These are phyloP conservation scores for Anastrepha ludens DNA, from an alignment of 1,140 invertebrate species.

Conservation along the genomic window DNA sequence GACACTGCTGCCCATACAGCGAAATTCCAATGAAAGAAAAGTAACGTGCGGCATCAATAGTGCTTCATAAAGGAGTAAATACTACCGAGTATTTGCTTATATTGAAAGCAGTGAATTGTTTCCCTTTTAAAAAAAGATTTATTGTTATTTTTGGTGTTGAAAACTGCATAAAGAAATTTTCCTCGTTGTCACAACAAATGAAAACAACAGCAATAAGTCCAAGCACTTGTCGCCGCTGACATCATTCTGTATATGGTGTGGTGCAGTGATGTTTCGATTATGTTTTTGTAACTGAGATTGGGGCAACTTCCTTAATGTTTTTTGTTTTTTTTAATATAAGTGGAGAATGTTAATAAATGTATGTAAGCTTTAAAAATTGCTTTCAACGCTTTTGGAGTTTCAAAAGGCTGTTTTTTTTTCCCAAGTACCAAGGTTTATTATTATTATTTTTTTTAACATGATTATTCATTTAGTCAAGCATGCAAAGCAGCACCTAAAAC, in stretches of 20 bases:
- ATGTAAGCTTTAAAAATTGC: background rate
- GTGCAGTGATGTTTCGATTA: background rate
- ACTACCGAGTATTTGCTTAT: background rate
- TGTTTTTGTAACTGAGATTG: background rate
- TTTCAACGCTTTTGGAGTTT: background rate
- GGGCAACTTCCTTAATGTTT: background rate
- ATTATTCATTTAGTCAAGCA: too few relatives aligned
- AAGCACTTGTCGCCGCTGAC: background rate
- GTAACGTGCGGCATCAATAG: background rate
- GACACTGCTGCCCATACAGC: background rate
- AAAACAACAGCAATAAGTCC: background rate
- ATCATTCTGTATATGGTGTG: background rate
- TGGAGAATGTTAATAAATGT: background rate
- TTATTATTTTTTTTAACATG: too few relatives aligned
- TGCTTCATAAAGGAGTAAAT: background rate
- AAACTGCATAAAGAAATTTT: constrained; percentile 13
- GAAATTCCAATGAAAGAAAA: background rate
- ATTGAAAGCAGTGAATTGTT: background rate
- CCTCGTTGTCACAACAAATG: background rate
- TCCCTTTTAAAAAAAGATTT: background rate
- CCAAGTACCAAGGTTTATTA: too few relatives aligned
- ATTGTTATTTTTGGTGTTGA: constrained; percentile 22
- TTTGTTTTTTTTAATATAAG: background rate
- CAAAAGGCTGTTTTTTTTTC: too few relatives aligned
- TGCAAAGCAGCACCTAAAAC: too few relatives aligned